These are phyloP conservation scores for Nylanderia fulva DNA, from an alignment of 1,140 invertebrate species.

Conservation along the genomic window DNA sequence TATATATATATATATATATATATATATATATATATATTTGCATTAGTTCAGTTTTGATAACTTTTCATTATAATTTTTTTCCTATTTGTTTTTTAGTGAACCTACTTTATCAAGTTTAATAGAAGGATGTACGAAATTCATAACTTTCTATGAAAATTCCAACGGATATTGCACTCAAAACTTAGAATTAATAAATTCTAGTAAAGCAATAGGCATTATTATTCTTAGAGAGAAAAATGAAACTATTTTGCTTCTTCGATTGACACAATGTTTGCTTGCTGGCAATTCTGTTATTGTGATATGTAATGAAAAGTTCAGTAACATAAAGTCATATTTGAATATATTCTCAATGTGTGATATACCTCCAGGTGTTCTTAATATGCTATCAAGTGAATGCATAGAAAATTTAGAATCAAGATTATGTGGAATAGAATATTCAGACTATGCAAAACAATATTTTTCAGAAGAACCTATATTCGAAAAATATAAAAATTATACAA, in stretches of 20 bases:
- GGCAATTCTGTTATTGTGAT: constrained; percentile 24
- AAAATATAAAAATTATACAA: not conserved
- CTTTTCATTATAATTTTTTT: not conserved
- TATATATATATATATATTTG: not conserved
- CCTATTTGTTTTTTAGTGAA: constrained; percentile 5
- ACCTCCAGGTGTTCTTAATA: constrained; percentile 13
- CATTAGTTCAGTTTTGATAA: not conserved
- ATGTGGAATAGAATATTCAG: not conserved
- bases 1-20: not conserved
- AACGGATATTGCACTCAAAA: not conserved
- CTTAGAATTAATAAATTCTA: not conserved
- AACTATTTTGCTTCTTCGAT: constrained; percentile 10
- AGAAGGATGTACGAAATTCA: not conserved
- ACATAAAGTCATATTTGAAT: not conserved
- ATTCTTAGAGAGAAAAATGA: not conserved
- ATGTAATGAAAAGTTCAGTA: not conserved
- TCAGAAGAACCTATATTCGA: not conserved
- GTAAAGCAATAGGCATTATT: not conserved
- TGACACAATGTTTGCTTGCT: constrained; percentile 8
- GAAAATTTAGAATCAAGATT: not conserved
- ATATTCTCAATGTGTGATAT: not conserved
- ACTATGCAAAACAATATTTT: not conserved
- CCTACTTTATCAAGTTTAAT: not conserved
- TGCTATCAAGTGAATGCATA: not conserved
- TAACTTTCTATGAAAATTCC: not conserved